Conservation (phyloP, 2,113 vertebrate genomes). For the human region GRCh38 chr5:172929501-172930000, state of each 20-base stretch:
- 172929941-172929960: too few relatives aligned
- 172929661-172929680: not conserved
- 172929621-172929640: not conserved
- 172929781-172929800: accelerated
- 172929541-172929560: not conserved
- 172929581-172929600: not conserved
- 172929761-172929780: not conserved
- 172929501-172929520: not conserved
- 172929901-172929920: not conserved
- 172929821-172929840: accelerated
- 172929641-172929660: not conserved
- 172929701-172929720: accelerated
- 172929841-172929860: not conserved
- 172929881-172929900: not conserved
- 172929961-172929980: too few relatives aligned
- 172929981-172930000: too few relatives aligned
- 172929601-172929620: not conserved
- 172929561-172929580: not conserved
- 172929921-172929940: too few relatives aligned
- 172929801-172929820: not conserved
- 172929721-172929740: not conserved
- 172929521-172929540: not conserved
- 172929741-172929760: not conserved
- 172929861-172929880: not conserved
- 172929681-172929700: accelerated